A percentile compares a stretch with the other conserved stretches of the same genome.
phyloP scores from a whole-genome alignment of 2,797 vertebrate genomes.

The Lateolabrax maculatus region DNA sequence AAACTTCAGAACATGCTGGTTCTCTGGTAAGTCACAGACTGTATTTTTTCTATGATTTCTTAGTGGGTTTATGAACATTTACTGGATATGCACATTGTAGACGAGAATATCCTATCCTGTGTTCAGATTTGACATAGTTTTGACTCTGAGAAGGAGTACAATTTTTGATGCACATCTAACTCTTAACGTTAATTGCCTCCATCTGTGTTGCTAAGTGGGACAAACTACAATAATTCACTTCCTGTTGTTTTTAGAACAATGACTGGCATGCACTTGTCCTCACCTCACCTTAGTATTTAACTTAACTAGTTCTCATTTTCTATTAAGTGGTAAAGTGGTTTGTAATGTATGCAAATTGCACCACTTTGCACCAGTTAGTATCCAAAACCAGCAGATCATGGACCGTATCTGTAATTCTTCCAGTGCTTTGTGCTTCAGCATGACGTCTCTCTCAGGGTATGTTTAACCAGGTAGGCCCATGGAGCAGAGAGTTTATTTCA shows the following conservation, averaged over 20 bases:
- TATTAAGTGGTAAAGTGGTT: not conserved
- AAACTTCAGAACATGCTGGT: not conserved
- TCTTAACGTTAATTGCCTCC: not conserved
- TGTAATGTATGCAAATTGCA: not conserved
- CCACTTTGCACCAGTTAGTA: not conserved
- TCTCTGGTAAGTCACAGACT: not conserved
- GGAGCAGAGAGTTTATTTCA: conserved; percentile 52
- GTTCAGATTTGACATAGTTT: not conserved
- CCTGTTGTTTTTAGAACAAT: not conserved
- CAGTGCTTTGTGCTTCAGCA: not conserved
- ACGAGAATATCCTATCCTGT: not conserved
- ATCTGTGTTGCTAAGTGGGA: not conserved
- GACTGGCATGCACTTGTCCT: not conserved
- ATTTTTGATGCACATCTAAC: not conserved
- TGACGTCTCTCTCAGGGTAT: conserved; percentile 10
- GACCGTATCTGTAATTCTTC: not conserved
- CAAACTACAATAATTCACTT: not conserved
- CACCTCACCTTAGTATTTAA: not conserved
- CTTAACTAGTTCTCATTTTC: not conserved
- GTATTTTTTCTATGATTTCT: not conserved
- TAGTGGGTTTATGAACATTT: not conserved
- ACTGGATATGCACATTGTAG: not conserved
- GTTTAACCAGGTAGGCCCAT: conserved; percentile 39
- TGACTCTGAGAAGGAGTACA: not conserved
- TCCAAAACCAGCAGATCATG: not conserved